A percentile compares a stretch with the other conserved stretches of the same genome.
Conservation (phyloP, 1,140 invertebrate genomes). For the Leptopilina boulardi region DNA sequence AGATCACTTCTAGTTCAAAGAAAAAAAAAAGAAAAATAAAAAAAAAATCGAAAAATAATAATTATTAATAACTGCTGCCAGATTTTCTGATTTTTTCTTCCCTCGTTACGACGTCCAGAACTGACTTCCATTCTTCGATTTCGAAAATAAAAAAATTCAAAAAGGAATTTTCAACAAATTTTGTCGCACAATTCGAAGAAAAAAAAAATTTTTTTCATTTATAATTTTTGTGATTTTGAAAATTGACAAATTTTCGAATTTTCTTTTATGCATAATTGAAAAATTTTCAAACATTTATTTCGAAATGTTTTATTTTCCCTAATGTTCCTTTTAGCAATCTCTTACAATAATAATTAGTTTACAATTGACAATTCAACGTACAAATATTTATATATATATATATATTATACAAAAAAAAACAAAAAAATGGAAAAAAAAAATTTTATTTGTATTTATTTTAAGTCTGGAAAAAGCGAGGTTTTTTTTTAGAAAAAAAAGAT, state of each 20-base stretch:
- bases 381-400: slow-evolving; percentile 27
- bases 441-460: slow-evolving; percentile 14
- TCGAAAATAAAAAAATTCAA: neutral
- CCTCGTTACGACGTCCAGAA: neutral
- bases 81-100: slow-evolving; percentile 28
- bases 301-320: neutral
- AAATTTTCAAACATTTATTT: neutral
- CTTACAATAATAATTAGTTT: neutral
- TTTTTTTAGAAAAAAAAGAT: neutral
- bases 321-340: slow-evolving; percentile 18
- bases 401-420: neutral
- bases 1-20: slow-evolving; percentile 35
- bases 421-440: neutral
- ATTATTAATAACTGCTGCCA: neutral
- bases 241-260: neutral
- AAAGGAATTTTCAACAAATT: neutral
- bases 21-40: too few species aligned
- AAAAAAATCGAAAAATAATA: too few species aligned
- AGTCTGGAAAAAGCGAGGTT: neutral
- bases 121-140: slow-evolving; percentile 1
- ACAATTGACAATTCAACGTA: slow-evolving; percentile 26
- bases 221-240: too few species aligned
- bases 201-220: too few species aligned
- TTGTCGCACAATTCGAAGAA: neutral
- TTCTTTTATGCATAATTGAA: neutral